A percentile compares a stretch with the other conserved stretches of the same genome.
Evolutionary conservation across 2,113 vertebrate species (phyloP).

Genomic region (Larimichthys polyactis): DNA sequence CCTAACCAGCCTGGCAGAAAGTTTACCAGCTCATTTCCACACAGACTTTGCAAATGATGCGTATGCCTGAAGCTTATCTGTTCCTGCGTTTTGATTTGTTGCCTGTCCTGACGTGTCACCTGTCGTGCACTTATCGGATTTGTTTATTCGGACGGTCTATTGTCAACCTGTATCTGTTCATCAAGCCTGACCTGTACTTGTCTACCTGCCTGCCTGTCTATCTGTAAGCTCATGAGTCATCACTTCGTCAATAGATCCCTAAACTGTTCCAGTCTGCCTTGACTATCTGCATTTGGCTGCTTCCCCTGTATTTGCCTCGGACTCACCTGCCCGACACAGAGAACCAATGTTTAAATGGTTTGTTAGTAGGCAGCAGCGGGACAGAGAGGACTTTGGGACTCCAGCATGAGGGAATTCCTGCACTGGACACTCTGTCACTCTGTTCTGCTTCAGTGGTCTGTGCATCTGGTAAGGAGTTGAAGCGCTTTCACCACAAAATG

Average conservation of each 20-base stretch:
- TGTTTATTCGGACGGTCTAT: not conserved
- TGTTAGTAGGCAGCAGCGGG: not conserved
- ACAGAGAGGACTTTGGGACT: constrained; percentile 34
- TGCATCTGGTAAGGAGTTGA: constrained; percentile 78
- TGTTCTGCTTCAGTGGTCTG: constrained; percentile 78
- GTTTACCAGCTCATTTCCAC: too few species aligned
- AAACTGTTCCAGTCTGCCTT: not conserved
- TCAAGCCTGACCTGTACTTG: not conserved
- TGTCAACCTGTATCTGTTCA: not conserved
- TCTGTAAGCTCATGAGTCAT: not conserved
- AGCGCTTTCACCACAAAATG: constrained; percentile 83
- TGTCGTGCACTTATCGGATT: too few species aligned
- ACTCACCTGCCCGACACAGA: too few species aligned
- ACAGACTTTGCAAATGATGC: too few species aligned
- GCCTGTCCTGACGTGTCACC: too few species aligned
- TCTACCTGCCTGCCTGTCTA: not conserved
- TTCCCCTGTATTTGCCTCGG: not conserved
- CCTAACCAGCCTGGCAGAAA: too few species aligned
- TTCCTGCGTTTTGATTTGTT: too few species aligned
- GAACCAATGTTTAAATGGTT: too few species aligned
- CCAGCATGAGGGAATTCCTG: constrained; percentile 84
- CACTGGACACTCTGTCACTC: constrained; percentile 65
- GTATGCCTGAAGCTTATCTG: too few species aligned
- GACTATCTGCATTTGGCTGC: not conserved
- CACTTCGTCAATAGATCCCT: not conserved